phyloP scores from a whole-genome alignment of 1,140 invertebrate genomes.

The Cryptotermes secundus region DNA sequence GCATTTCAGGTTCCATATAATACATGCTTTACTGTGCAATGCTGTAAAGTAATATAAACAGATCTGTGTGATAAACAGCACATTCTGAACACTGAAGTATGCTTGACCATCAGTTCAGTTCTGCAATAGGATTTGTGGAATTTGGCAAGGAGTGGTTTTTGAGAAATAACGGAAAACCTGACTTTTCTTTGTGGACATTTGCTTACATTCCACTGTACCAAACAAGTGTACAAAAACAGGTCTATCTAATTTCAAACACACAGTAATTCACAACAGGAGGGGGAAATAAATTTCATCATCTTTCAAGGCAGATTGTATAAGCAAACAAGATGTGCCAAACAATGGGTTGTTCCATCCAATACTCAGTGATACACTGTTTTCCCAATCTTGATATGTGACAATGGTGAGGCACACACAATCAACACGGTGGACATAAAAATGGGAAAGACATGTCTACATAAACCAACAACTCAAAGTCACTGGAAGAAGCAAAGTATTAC shows the following conservation, averaged over 20 bases:
- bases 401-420: conserved; percentile 25
- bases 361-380: background rate
- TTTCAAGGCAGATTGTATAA: conserved; percentile 27
- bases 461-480: background rate
- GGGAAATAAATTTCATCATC: background rate
- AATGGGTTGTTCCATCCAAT: background rate
- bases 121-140: background rate
- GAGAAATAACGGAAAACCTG: background rate
- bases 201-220: conserved; percentile 29
- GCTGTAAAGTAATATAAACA: too few relatives aligned
- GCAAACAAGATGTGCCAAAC: conserved; percentile 12
- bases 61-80: too few relatives aligned
- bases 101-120: background rate
- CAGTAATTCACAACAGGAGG: conserved; percentile 7
- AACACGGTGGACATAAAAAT: background rate
- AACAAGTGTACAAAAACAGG: conserved; percentile 31
- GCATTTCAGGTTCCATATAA: too few relatives aligned
- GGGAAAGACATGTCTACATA: conserved; percentile 16
- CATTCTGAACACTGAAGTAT: too few relatives aligned
- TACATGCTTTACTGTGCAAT: too few relatives aligned
- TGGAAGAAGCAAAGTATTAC: background rate
- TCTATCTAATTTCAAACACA: conserved; percentile 25
- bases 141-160: background rate
- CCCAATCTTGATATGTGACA: conserved; percentile 13
- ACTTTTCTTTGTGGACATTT: conserved; percentile 25